Percentiles rank a stretch among this genome's conserved stretches.
phyloP scores from a whole-genome alignment of 2,797 vertebrate species.

The Gymnopithys bicolor region DNA sequence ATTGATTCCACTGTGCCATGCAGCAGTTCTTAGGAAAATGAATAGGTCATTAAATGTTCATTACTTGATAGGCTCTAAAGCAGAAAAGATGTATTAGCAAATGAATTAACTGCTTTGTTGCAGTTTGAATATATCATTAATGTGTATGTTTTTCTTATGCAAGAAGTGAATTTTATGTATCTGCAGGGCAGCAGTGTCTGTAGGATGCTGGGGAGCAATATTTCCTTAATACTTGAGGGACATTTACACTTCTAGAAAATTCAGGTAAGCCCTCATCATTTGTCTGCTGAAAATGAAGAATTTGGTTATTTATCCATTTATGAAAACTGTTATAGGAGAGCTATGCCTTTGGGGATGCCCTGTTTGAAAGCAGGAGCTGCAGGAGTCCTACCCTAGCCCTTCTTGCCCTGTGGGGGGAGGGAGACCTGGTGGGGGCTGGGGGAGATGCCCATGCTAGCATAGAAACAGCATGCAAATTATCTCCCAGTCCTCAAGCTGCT shows the following conservation, averaged over 20 bases:
- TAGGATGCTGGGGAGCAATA: not conserved
- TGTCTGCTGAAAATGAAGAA: not conserved
- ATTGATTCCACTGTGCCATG: constrained; percentile 51
- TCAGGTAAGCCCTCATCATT: not conserved
- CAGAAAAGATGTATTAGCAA: constrained; percentile 68
- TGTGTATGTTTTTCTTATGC: constrained; percentile 10
- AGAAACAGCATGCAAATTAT: not conserved
- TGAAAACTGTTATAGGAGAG: not conserved
- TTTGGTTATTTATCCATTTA: not conserved
- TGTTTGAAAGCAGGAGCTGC: not conserved
- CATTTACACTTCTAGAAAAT: not conserved
- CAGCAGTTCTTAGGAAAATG: constrained; percentile 60
- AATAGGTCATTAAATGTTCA: constrained; percentile 69
- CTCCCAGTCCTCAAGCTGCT: fast-evolving
- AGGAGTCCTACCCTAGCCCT: not conserved
- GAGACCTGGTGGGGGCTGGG: fast-evolving
- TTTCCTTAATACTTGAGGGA: not conserved
- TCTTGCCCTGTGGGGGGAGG: not conserved
- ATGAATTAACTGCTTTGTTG: constrained; percentile 67
- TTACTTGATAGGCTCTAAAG: constrained; percentile 62
- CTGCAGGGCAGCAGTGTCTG: not conserved
- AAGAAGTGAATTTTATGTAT: not conserved
- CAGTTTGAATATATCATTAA: constrained; percentile 61
- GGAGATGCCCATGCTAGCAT: not conserved
- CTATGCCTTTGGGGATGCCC: not conserved